Evolutionary conservation across 2,797 vertebrate species (phyloP).

Genomic region (Holocentrus rufus): DNA sequence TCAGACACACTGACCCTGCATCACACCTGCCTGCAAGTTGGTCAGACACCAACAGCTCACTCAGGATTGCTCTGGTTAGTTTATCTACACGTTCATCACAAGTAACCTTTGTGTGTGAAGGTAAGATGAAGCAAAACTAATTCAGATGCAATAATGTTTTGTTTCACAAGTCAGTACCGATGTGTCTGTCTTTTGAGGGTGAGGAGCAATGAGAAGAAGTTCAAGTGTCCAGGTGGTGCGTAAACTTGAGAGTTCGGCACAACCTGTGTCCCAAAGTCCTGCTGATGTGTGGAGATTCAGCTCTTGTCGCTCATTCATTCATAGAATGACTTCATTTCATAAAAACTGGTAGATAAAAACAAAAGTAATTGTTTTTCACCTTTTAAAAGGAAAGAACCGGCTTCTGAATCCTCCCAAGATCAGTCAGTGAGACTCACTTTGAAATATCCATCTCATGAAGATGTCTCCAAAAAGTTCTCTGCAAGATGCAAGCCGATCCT

Average conservation of each 20-base stretch:
- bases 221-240: conserved; percentile 15
- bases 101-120: conserved; percentile 17
- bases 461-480: conserved; percentile 7
- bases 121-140: conserved; percentile 22
- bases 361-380: background rate
- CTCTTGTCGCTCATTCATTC: conserved; percentile 16
- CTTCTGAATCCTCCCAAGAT: conserved; percentile 18
- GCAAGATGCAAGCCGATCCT: background rate
- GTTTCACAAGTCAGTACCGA: background rate
- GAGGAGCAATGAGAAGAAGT: background rate
- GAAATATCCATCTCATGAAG: conserved; percentile 6
- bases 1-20: conserved; percentile 57
- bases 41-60: conserved; percentile 18
- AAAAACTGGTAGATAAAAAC: conserved; percentile 31
- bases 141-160: conserved; percentile 19
- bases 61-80: conserved; percentile 27
- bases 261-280: conserved; percentile 21
- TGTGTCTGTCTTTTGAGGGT: conserved; percentile 8
- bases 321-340: background rate
- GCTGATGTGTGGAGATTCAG: conserved; percentile 25
- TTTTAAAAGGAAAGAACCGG: conserved; percentile 2
- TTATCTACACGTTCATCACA: conserved; percentile 14
- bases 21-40: conserved; percentile 68
- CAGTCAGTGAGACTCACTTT: background rate
- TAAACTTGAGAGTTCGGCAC: conserved; percentile 3